Evolutionary conservation across 2,888 invertebrate genomes (phyloP), one percentile per base, ranked within the genome.

Genomic region (Seira sanloemensis): DNA sequence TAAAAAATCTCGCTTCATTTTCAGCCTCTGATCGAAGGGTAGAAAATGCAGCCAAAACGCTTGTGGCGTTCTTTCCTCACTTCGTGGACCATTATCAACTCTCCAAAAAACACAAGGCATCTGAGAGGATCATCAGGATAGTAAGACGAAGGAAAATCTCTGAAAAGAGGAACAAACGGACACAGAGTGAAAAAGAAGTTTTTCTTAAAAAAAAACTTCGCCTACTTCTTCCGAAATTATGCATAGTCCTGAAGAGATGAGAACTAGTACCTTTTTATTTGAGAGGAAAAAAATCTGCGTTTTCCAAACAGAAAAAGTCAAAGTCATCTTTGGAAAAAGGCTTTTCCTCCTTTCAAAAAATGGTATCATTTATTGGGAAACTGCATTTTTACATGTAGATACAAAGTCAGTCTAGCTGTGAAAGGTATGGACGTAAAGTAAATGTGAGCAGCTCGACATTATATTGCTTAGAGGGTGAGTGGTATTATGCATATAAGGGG

Each of bases 1-100:
- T 37, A 37, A 37, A 37, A 37, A 37, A 12, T 9, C 12, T 12
- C 12, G 12, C 37, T 5, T 37, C 7, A 5, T 37, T 37, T 37
- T 37, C 37, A 37, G 12, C 12, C 12, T 37, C 37, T n/a, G 37
- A 37, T 37, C 37, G 12, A 37, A n/a, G n/a, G 37, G 16, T n/a
- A 72, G 9, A 19, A 0, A 46, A 9, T 24, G n/a, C 21, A 54
- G 5, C 12, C 19, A 76, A 78, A 71, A 27, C 62, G 77, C 77
- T 78, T 78, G 68, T 78, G 69, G 78, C 78, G 78, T 78, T 78
- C 72, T 62, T 12, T 16, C 18, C 62, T 71, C 19, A 9, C 37
- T 50, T 12, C 7, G 37, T 72, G 21, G 25, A 50, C 71, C 71
- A 72, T 72, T 72, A 72, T 72, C 71, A 12, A 27, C 69, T 24